phyloP scores from a whole-genome alignment of 2,888 invertebrate species.

The Auanema freiburgensis region DNA sequence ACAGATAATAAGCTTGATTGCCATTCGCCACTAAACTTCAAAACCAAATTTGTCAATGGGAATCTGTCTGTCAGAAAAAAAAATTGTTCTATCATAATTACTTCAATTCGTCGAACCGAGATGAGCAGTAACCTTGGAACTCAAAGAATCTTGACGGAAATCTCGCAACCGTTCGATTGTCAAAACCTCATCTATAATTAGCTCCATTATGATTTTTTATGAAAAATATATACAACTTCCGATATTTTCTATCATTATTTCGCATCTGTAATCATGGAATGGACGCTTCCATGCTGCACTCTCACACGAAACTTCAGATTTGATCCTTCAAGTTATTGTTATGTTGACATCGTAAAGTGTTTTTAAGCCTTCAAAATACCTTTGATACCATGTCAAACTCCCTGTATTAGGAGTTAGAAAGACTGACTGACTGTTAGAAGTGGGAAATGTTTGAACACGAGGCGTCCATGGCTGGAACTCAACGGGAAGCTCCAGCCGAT shows the following conservation, averaged over 20 bases:
- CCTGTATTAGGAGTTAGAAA: conserved; percentile 30
- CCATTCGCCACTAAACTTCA: conserved; percentile 48
- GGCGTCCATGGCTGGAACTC: conserved; percentile 42
- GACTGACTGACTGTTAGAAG: conserved; percentile 19
- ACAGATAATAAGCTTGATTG: conserved; percentile 46
- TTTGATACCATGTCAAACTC: conserved; percentile 23
- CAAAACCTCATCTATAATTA: conserved; percentile 43
- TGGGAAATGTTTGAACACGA: conserved; percentile 8
- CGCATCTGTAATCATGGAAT: conserved; percentile 53
- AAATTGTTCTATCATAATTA: not conserved
- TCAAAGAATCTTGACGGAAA: conserved; percentile 36
- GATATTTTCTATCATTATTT: conserved; percentile 38
- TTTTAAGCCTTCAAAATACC: conserved; percentile 6
- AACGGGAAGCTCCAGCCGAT: conserved; percentile 45
- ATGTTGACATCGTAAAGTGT: not conserved
- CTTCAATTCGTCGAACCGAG: conserved; percentile 8
- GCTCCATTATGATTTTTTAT: not conserved
- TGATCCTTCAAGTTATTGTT: conserved; percentile 23
- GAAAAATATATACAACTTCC: conserved; percentile 30
- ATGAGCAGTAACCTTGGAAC: conserved; percentile 21
- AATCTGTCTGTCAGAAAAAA: conserved; percentile 37
- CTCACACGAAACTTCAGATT: conserved; percentile 32
- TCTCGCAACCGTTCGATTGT: conserved; percentile 43
- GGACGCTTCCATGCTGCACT: conserved; percentile 57
- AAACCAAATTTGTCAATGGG: conserved; percentile 39